phyloP scores from a whole-genome alignment of 2,113 vertebrate species.

The Gobiocypris rarus region DNA sequence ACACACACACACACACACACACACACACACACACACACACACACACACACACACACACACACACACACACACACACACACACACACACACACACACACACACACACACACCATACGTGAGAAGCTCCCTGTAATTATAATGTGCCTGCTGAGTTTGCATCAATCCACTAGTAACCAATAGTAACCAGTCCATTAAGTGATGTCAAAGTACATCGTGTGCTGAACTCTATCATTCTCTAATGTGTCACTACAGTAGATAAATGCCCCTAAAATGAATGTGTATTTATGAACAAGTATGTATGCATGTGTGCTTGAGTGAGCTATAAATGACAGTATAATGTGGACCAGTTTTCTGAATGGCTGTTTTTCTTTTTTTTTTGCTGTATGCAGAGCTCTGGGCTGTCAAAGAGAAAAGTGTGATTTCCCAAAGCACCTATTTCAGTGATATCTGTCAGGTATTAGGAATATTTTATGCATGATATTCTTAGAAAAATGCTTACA shows the following conservation, averaged over 20 bases:
- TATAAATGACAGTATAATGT: neutral
- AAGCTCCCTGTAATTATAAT: neutral
- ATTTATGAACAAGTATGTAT: neutral
- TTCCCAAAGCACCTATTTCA: slow-evolving; percentile 5
- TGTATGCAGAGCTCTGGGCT: neutral
- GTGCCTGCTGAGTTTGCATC: neutral
- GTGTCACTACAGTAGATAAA: neutral
- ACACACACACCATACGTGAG: neutral
- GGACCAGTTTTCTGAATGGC: neutral
- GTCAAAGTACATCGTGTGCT: slow-evolving; percentile 9
- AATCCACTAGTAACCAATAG: neutral
- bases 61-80: neutral
- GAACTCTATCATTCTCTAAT: neutral
- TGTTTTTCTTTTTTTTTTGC: neutral
- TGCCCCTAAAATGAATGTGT: neutral
- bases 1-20: neutral
- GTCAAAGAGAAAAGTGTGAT: neutral
- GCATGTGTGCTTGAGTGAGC: neutral
- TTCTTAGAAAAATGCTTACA: neutral
- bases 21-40: neutral
- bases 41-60: neutral
- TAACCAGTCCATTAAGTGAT: slow-evolving; percentile 20
- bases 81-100: neutral
- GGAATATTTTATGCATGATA: neutral
- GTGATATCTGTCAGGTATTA: neutral